Conservation (phyloP, 2,888 invertebrate genomes). For the Xylophagus ater region DNA sequence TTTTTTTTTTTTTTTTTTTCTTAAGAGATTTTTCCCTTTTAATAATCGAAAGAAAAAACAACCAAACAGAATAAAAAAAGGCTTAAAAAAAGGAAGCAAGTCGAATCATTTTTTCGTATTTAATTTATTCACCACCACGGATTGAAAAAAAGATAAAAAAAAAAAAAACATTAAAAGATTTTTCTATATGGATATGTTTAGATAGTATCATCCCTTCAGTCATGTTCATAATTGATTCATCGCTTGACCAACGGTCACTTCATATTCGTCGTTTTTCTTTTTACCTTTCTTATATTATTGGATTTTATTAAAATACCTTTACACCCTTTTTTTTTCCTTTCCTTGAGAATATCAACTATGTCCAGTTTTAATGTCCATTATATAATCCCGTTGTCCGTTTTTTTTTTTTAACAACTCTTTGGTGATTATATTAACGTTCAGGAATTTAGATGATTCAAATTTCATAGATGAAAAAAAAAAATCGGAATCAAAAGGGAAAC, state of each 20-base stretch:
- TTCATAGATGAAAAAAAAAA: no score
- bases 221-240: slow-evolving; percentile 22
- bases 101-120: background rate
- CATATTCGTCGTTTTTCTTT: slow-evolving; percentile 7
- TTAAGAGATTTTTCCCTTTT: no score
- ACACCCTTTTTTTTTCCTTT: slow-evolving; percentile 3
- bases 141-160: background rate
- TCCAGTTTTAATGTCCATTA: slow-evolving; percentile 5
- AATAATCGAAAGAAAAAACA: no score
- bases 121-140: background rate
- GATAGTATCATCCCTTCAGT: background rate
- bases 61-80: no score
- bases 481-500: no score
- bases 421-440: no score
- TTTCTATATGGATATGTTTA: background rate
- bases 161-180: background rate
- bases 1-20: background rate
- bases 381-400: slow-evolving; percentile 10
- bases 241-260: slow-evolving; percentile 25
- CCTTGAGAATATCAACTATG: slow-evolving; percentile 1
- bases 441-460: no score
- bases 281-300: slow-evolving; percentile 1
- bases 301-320: background rate
- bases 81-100: no score
- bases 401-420: no score